Evolutionary conservation across 2,888 invertebrate genomes (phyloP).

Genomic region (Phengaris alcon): DNA sequence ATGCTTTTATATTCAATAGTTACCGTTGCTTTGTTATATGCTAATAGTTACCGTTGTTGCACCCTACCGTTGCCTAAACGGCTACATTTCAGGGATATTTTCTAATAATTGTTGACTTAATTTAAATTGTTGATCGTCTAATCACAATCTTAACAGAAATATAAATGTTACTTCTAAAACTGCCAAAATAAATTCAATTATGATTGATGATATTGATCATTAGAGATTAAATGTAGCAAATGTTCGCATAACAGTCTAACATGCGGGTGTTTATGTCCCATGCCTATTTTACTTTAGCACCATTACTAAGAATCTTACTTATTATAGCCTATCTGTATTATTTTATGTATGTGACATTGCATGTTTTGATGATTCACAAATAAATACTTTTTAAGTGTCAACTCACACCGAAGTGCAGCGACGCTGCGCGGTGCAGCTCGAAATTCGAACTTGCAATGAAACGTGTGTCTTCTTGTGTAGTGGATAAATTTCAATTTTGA

Average conservation of each 20-base stretch:
- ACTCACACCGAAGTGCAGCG: too few species aligned
- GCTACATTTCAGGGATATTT: not conserved
- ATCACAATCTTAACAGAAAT: not conserved
- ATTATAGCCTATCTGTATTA: not conserved
- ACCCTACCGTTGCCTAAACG: too few species aligned
- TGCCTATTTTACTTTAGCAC: not conserved
- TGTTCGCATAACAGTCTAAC: not conserved
- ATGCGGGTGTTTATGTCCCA: constrained; percentile 3
- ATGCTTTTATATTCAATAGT: too few species aligned
- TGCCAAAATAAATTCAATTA: too few species aligned
- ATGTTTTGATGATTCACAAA: not conserved
- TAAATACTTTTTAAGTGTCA: too few species aligned
- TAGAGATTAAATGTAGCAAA: not conserved
- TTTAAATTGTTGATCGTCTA: not conserved
- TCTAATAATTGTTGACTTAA: not conserved
- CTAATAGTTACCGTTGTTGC: too few species aligned
- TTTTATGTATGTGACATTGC: not conserved
- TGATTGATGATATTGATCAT: not conserved
- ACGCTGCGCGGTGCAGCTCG: too few species aligned
- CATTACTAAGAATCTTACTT: not conserved
- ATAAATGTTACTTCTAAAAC: not conserved
- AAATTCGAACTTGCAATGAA: too few species aligned
- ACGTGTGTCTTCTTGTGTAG: too few species aligned
- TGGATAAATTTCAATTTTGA: too few species aligned
- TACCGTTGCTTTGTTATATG: too few species aligned